Evolutionary conservation across 2,888 invertebrate species (phyloP).

Genomic region (Eucera pruinosa): DNA sequence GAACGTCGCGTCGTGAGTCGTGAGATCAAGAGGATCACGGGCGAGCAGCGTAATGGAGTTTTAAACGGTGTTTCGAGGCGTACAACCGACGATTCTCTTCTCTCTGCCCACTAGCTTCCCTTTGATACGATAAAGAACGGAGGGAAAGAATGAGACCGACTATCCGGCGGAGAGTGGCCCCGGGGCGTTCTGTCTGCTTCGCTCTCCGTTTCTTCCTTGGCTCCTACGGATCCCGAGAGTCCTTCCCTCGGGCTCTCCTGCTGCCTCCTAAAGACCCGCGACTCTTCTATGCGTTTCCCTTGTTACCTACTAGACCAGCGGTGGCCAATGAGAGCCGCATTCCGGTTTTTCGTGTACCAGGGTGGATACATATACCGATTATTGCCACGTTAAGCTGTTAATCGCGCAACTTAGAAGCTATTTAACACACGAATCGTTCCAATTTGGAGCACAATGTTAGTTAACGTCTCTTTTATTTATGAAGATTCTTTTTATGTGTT

Average conservation of each 20-base stretch:
- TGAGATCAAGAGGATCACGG: constrained; percentile 68
- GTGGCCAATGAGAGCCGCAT: too few relatives aligned
- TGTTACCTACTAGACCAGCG: too few relatives aligned
- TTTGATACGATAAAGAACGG: constrained; percentile 62
- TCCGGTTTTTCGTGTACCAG: too few relatives aligned
- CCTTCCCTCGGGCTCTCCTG: constrained; percentile 60
- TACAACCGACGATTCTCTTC: constrained; percentile 62
- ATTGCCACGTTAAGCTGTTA: too few relatives aligned
- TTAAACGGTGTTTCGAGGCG: constrained; percentile 71
- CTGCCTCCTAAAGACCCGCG: constrained; percentile 36
- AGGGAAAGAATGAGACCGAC: constrained; percentile 35
- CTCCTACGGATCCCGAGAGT: constrained; percentile 43
- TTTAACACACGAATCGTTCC: too few relatives aligned
- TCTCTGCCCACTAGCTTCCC: constrained; percentile 48
- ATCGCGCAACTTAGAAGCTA: too few relatives aligned
- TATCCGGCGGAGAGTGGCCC: constrained; percentile 56
- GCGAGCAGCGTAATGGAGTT: constrained; percentile 70
- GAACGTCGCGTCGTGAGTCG: too few relatives aligned
- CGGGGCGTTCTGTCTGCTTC: constrained; percentile 57
- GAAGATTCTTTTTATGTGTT: too few relatives aligned
- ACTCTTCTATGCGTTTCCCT: constrained; percentile 9
- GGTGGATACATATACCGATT: too few relatives aligned
- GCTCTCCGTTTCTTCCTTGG: constrained; percentile 51
- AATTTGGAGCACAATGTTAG: too few relatives aligned
- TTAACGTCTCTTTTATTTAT: too few relatives aligned